Base-by-base conservation (phyloP, 2,888 invertebrate species). In the Seira musarum region DNA sequence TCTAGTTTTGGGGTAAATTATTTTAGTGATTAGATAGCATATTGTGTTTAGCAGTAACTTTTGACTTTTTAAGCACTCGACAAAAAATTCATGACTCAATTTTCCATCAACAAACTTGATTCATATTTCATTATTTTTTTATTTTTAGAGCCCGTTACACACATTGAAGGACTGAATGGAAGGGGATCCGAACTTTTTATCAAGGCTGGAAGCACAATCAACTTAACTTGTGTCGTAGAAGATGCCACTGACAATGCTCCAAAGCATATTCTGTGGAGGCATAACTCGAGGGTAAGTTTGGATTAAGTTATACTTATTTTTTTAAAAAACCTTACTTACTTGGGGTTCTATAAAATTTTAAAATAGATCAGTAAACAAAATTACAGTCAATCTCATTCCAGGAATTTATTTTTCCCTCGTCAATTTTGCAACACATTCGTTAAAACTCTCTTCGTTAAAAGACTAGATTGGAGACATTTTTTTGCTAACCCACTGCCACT, bases 261-360 rank as follows among this genome's bases (percentile, higher is more conserved):
- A 17, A 94, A 93, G 79, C 92, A 93, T 82, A 94, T 96, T 89
- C 91, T 92, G 85, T 96, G 95, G 96, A 93, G 94, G 86, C 95
- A 95, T 89, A 94, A 95, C 90, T 89, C 90, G 81, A 90, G 91
- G 89, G 92, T 92, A 88, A 90, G 88, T 82, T 40, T 40, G 6
- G 13, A 40, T 19, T 63, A n/a, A 24, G 17, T 13, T 8, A 63
- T 63, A n/a, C 25, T 15, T n/a, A 63, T 2, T 25, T 24, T 22
- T 10, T 13, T 15, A 46, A 46, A 46, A 46, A 17, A 19, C 10
- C 17, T n/a, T 6, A 19, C 61, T 17, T 61, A 19, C 6, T 61
- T 61, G 6, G 8, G 64, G 19, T 5, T 64, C 6, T 21, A 64
- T 15, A 13, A 24, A 64, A 13, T 5, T 24, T 21, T 64, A 64